phyloP scores from a whole-genome alignment of 2,113 vertebrate species.

The Callaeas wilsoni region DNA sequence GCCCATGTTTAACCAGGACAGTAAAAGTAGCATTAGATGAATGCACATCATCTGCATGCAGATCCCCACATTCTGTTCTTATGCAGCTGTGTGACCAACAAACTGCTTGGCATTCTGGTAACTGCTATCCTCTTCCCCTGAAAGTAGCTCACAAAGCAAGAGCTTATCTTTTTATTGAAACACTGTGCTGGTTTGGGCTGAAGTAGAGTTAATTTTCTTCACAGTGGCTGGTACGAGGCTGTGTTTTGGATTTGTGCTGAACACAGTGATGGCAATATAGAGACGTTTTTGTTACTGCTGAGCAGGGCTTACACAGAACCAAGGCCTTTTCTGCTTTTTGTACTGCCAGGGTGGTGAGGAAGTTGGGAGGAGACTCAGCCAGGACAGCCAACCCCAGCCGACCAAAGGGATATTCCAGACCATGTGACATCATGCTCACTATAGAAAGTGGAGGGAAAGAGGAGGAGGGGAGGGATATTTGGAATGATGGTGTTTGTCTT shows the following conservation, averaged over 20 bases:
- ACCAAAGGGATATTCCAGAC: neutral
- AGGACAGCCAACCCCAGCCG: accelerated
- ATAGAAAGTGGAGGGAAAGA: neutral
- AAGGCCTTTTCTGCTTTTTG: neutral
- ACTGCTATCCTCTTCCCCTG: neutral
- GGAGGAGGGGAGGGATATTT: neutral
- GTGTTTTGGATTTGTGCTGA: neutral
- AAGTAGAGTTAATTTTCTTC: neutral
- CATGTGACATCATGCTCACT: neutral
- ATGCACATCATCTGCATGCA: neutral
- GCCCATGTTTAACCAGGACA: neutral
- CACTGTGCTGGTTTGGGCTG: neutral
- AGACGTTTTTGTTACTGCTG: neutral
- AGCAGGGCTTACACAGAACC: neutral
- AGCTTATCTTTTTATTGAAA: neutral
- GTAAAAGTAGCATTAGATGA: neutral
- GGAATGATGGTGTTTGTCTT: neutral
- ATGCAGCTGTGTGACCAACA: neutral
- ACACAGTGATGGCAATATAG: neutral
- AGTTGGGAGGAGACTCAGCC: neutral
- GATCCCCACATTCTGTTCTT: neutral
- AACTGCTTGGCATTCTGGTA: neutral
- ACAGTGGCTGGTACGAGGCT: neutral
- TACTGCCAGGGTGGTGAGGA: neutral
- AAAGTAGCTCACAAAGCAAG: neutral